Conservation (phyloP, 2,888 invertebrate genomes). For the Dasysyrphus albostriatus region DNA sequence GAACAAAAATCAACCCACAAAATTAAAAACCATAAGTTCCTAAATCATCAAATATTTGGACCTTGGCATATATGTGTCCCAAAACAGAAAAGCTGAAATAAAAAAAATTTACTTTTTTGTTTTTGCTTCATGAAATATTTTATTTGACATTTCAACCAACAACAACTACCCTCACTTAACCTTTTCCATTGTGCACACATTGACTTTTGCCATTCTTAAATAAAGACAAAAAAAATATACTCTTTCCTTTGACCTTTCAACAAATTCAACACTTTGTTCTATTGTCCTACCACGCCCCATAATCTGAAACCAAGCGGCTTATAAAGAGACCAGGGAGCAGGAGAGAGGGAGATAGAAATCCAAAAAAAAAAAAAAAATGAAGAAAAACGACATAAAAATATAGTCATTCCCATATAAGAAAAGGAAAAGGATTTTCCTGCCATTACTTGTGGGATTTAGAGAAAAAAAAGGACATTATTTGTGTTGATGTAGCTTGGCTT, state of each 20-base stretch:
- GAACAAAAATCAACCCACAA: too few relatives aligned
- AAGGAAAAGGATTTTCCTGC: constrained; percentile 32
- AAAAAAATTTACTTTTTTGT: neutral
- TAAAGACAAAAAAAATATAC: neutral
- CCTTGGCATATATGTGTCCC: neutral
- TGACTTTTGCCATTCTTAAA: constrained; percentile 1
- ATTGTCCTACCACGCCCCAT: constrained; percentile 30
- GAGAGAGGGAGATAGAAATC: neutral
- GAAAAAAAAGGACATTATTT: constrained; percentile 42
- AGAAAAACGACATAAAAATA: constrained; percentile 25
- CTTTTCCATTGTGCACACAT: constrained; percentile 3
- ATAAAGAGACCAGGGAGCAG: neutral
- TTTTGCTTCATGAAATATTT: neutral
- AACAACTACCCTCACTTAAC: constrained; percentile 12
- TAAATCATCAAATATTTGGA: too few relatives aligned
- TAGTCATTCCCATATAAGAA: neutral
- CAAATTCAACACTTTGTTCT: constrained; percentile 21
- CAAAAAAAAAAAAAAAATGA: neutral
- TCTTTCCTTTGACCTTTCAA: constrained; percentile 22
- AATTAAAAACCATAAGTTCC: too few relatives aligned
- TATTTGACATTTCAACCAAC: constrained; percentile 1
- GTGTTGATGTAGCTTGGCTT: constrained; percentile 51
- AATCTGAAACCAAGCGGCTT: neutral
- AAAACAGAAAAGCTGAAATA: neutral
- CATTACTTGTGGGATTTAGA: constrained; percentile 63